Evolutionary conservation across 2,797 vertebrate genomes (phyloP).

Genomic region (Labeo calbasu): DNA sequence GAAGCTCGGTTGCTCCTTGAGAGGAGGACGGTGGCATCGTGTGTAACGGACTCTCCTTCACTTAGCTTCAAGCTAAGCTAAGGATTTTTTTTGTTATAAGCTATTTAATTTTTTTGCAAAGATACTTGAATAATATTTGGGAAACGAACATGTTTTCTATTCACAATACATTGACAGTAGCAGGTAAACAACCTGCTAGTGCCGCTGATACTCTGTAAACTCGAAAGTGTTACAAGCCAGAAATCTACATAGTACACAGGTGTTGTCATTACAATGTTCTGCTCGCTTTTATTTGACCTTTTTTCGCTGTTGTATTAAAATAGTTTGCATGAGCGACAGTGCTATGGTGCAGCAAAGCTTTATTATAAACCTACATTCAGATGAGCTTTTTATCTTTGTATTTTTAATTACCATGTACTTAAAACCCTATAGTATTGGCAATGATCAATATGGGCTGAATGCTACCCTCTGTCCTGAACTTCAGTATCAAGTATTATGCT

Average conservation of each 20-base stretch:
- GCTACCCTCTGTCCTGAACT: slow-evolving; percentile 66
- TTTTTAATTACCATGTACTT: slow-evolving; percentile 66
- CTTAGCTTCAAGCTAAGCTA: slow-evolving; percentile 67
- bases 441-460: slow-evolving; percentile 68
- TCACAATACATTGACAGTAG: slow-evolving; percentile 61
- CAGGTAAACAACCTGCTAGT: slow-evolving; percentile 68
- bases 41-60: slow-evolving; percentile 65
- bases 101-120: slow-evolving; percentile 79
- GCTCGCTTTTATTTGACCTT: slow-evolving; percentile 65
- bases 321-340: slow-evolving; percentile 73
- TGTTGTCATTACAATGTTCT: slow-evolving; percentile 76
- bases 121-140: slow-evolving; percentile 83
- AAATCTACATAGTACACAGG: slow-evolving; percentile 75
- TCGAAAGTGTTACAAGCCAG: slow-evolving; percentile 73
- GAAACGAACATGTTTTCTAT: slow-evolving; percentile 68
- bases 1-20: slow-evolving; percentile 63
- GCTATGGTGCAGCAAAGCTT: slow-evolving; percentile 69
- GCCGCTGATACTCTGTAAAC: slow-evolving; percentile 73
- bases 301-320: slow-evolving; percentile 71
- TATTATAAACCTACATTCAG: slow-evolving; percentile 64
- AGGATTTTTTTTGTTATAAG: slow-evolving; percentile 79
- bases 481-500: slow-evolving; percentile 75
- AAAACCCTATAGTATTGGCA: slow-evolving; percentile 75
- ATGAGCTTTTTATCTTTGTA: slow-evolving; percentile 73
- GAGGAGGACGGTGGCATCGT: slow-evolving; percentile 63